These are phyloP conservation scores for Stomatorhinus ivindoensis DNA, from an alignment of 2,113 vertebrate genomes.

Conservation along the genomic window DNA sequence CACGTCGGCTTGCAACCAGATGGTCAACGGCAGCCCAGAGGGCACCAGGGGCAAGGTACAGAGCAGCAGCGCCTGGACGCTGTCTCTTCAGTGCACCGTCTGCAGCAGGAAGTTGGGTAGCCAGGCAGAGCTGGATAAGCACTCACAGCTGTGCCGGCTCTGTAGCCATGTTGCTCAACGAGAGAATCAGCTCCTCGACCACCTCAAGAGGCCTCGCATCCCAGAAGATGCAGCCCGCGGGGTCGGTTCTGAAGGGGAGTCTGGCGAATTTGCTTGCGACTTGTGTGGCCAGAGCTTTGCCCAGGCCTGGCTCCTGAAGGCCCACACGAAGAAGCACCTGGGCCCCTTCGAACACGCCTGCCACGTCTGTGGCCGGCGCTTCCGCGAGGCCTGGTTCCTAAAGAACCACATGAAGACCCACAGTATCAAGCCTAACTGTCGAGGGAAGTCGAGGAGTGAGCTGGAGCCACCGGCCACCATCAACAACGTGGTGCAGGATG, in stretches of 20 bases:
- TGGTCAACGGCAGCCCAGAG: conserved; percentile 58
- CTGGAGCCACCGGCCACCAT: conserved; percentile 77
- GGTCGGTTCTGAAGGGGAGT: conserved; percentile 52
- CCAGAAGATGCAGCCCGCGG: conserved; percentile 68
- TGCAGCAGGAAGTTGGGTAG: conserved; percentile 61
- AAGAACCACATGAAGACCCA: conserved; percentile 97
- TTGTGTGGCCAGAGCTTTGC: conserved; percentile 84
- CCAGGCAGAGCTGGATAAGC: conserved; percentile 63
- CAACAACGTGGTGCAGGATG: conserved; percentile 81
- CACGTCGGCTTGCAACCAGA: conserved; percentile 77
- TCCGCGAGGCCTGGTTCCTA: conserved; percentile 93
- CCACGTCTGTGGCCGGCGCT: conserved; percentile 82
- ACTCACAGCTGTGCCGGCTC: conserved; percentile 69
- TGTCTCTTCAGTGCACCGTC: conserved; percentile 51
- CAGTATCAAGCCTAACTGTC: conserved; percentile 65
- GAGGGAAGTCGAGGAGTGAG: conserved; percentile 65
- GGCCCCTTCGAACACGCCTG: conserved; percentile 85
- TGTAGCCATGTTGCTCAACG: conserved; percentile 72
- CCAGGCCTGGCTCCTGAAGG: conserved; percentile 90
- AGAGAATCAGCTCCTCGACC: conserved; percentile 80
- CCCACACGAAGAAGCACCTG: conserved; percentile 90
- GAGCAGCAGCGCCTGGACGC: conserved; percentile 62
- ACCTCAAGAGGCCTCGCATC: conserved; percentile 83
- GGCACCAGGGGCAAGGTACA: conserved; percentile 69
- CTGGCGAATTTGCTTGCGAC: conserved; percentile 77